Conservation (phyloP, 2,797 vertebrate species). For the Diglossa cyanea region DNA sequence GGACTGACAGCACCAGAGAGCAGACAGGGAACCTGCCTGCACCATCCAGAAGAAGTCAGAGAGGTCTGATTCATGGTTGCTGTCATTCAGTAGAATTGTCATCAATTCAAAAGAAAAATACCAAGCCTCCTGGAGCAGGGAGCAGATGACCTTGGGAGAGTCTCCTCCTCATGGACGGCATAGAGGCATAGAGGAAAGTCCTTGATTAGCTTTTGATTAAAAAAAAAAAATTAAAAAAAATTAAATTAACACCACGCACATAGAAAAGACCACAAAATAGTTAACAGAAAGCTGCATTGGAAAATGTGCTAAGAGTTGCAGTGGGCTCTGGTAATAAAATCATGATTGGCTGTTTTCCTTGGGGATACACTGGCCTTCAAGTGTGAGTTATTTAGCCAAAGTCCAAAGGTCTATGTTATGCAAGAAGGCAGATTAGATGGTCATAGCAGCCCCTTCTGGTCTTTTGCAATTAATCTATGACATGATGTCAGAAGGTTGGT, state of each 20-base stretch:
- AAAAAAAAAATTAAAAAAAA: neutral
- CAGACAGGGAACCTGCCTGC: neutral
- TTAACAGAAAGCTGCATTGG: neutral
- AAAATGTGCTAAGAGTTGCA: neutral
- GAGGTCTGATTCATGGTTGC: neutral
- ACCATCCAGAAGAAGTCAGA: neutral
- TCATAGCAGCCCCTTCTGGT: slow-evolving; percentile 27
- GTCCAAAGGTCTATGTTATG: slow-evolving; percentile 22
- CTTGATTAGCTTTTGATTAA: neutral
- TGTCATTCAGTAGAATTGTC: neutral
- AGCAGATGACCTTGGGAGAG: neutral
- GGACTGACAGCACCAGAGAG: neutral
- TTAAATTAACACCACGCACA: neutral
- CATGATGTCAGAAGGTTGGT: slow-evolving; percentile 4
- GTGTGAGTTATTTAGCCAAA: neutral
- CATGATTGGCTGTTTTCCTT: neutral
- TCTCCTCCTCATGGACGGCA: neutral
- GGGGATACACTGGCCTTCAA: slow-evolving; percentile 14
- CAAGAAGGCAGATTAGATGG: slow-evolving; percentile 57
- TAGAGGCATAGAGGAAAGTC: neutral
- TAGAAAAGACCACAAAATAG: neutral
- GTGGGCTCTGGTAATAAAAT: neutral
- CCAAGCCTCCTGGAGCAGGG: neutral
- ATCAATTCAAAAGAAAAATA: neutral
- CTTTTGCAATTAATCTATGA: slow-evolving; percentile 34